Base-by-base conservation (phyloP, 2,888 invertebrate genomes). In the Anorthoa munda region DNA sequence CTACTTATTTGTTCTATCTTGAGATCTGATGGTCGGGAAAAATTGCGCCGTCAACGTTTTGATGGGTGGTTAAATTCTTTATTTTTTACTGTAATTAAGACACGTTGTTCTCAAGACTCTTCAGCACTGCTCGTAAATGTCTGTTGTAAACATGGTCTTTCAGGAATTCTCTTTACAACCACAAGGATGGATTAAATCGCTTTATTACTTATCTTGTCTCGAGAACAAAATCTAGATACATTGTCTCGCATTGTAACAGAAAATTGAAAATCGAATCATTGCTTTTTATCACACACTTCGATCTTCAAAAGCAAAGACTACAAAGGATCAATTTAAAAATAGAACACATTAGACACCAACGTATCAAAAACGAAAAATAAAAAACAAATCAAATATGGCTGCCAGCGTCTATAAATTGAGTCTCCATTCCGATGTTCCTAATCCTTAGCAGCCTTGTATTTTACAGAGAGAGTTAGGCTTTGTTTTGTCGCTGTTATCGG, bases 1-100 rank as follows among this genome's bases (percentile, higher is more conserved):
- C 71, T 86, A 88, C 89, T 90, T 89, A 90, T 90, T 92, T 91
- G 89, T 89, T 88, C 88, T 89, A 86, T 87, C 82, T 83, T 87
- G 86, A 88, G 81, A 86, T 87, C 87, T 88, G 87, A 89, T 86
- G 88, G 85, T 77, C 77, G 83, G 86, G 78, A 90, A 92, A 92
- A 91, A 90, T 87, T 87, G 84, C 83, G 66, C 75, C 81, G 86
- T 86, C 86, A 81, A 83, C 83, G 77, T 82, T 84, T 90, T 89
- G 86, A 90, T 86, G 85, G 86, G 50, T 59, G 64, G 66, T 78
- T 66, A 70, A 81, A 78, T 67, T 69, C 67, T 74, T 77, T 83
- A 83, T 81, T 75, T 79, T 72, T 68, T 63, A 75, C 68, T 58
- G 48, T 75, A 80, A 73, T 82, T 81, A 85, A 85, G 77, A 75